These are phyloP conservation scores for Sterna hirundo DNA, from an alignment of 2,113 vertebrate genomes.

Conservation along the genomic window DNA sequence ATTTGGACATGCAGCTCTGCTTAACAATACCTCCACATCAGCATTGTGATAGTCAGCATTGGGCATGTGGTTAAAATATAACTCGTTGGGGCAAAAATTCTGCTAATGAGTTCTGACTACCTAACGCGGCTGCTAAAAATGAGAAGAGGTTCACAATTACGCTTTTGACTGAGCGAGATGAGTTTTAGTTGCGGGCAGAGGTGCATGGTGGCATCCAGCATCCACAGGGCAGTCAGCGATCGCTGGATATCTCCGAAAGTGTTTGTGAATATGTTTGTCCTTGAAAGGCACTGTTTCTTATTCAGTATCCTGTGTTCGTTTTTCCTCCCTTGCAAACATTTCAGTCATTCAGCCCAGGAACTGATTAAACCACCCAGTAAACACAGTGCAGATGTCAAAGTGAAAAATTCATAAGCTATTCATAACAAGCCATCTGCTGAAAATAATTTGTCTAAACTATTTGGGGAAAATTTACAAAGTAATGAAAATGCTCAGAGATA, in stretches of 20 bases:
- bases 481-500: constrained; percentile 9
- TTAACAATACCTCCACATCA: constrained; percentile 12
- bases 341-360: constrained; percentile 45
- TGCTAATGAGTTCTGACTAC: background rate
- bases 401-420: constrained; percentile 67
- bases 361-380: constrained; percentile 61
- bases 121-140: background rate
- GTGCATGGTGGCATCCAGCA: background rate
- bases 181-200: background rate
- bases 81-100: constrained; percentile 1
- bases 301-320: constrained; percentile 52
- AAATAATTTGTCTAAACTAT: constrained; percentile 56
- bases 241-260: background rate
- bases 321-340: constrained; percentile 54
- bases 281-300: constrained; percentile 53
- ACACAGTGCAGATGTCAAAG: constrained; percentile 65
- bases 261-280: constrained; percentile 45
- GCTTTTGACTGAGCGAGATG: background rate
- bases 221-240: background rate
- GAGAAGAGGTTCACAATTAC: background rate
- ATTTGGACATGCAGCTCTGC: constrained; percentile 25
- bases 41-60: background rate
- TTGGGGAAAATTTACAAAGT: constrained; percentile 10
- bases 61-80: constrained; percentile 41
- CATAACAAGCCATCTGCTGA: constrained; percentile 66